Conservation (phyloP, 2,888 invertebrate species). For the Ceraclea dissimilis region DNA sequence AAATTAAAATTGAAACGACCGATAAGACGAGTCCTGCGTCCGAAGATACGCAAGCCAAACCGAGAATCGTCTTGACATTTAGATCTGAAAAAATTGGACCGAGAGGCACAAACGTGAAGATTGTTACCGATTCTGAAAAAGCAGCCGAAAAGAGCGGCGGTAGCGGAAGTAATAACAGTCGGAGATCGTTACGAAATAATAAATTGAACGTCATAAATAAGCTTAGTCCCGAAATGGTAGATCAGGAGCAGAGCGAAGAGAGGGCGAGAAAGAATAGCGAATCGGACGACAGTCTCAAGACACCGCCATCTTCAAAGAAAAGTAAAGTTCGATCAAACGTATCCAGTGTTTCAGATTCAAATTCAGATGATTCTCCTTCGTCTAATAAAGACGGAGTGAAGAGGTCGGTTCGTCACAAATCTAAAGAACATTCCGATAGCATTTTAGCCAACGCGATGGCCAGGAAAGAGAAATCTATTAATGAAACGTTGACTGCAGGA, state of each 20-base stretch:
- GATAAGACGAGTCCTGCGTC: constrained; percentile 4
- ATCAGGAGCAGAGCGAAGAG: not conserved
- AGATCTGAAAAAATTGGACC: constrained; percentile 53
- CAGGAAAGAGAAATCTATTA: constrained; percentile 63
- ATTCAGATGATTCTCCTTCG: constrained; percentile 31
- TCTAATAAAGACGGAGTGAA: constrained; percentile 41
- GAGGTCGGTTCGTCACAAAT: constrained; percentile 55
- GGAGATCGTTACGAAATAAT: constrained; percentile 35
- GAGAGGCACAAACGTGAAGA: constrained; percentile 47
- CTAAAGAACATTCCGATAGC: constrained; percentile 54
- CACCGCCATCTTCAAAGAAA: constrained; percentile 5
- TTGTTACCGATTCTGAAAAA: constrained; percentile 43
- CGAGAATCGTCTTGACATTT: constrained; percentile 55
- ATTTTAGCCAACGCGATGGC: constrained; percentile 65
- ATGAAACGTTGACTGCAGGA: constrained; percentile 34
- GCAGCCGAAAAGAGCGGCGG: constrained; percentile 34
- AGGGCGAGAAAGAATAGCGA: constrained; percentile 15
- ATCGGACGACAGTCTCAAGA: constrained; percentile 20
- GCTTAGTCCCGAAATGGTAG: constrained; percentile 20
- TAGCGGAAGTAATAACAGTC: constrained; percentile 29
- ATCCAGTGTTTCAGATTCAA: constrained; percentile 17
- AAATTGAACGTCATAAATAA: constrained; percentile 22
- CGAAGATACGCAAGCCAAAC: constrained; percentile 33
- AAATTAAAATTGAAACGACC: constrained; percentile 1
- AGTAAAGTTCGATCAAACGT: constrained; percentile 9